Evolutionary conservation across 2,113 vertebrate species (phyloP).

Genomic region (Cottus gobio): DNA sequence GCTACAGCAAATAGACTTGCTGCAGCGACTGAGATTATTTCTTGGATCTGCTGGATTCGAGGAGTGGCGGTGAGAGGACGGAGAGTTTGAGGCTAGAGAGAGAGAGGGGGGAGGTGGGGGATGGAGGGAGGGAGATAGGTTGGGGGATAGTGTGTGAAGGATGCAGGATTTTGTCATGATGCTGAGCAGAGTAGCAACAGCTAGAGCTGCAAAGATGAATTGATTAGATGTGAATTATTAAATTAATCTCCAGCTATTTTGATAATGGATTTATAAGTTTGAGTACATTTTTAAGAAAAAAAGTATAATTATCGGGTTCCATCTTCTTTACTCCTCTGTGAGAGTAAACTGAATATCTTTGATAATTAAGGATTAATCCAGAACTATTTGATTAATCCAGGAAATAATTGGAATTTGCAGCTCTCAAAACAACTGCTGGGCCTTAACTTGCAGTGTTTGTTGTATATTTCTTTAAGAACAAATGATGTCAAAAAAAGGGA

Average conservation of each 20-base stretch:
- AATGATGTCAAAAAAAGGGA: constrained; percentile 14
- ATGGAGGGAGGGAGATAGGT: constrained; percentile 27
- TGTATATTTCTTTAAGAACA: background rate
- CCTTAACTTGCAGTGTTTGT: background rate
- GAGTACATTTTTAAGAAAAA: background rate
- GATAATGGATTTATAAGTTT: background rate
- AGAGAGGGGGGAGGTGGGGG: background rate
- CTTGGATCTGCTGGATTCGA: constrained; percentile 71
- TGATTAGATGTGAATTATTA: background rate
- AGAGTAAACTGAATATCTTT: background rate
- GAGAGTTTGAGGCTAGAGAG: constrained; percentile 42
- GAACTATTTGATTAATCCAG: background rate
- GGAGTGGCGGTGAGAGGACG: constrained; percentile 57
- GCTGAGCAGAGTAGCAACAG: constrained; percentile 58
- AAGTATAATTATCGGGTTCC: background rate
- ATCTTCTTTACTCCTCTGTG: background rate
- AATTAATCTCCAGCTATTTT: background rate
- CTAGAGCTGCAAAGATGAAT: background rate
- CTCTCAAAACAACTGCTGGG: background rate
- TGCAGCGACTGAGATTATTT: constrained; percentile 68
- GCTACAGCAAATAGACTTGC: constrained; percentile 56
- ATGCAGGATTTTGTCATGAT: constrained; percentile 75
- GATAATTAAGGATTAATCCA: background rate
- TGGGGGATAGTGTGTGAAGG: constrained; percentile 57
- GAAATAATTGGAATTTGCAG: background rate